These are phyloP conservation scores for Danaus plexippus DNA, from an alignment of 1,140 invertebrate genomes.

Conservation along the genomic window DNA sequence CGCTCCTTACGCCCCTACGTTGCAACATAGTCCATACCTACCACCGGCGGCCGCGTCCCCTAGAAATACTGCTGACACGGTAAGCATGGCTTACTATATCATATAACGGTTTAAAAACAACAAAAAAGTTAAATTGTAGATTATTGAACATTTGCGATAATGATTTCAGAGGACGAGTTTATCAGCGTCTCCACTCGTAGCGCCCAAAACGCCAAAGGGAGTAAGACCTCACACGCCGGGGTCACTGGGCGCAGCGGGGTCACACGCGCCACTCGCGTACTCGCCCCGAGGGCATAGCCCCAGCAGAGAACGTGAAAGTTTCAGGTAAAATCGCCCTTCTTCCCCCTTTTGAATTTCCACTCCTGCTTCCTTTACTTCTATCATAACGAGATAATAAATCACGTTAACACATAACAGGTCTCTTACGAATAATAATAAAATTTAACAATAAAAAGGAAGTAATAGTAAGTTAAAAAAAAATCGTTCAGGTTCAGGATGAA, in stretches of 20 bases:
- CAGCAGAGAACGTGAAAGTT: constrained; percentile 83
- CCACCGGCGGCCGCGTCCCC: constrained; percentile 77
- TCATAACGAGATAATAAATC: no score
- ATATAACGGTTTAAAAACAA: background rate
- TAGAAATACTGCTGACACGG: constrained; percentile 75
- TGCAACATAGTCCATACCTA: constrained; percentile 78
- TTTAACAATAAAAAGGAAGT: no score
- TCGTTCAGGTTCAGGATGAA: no score
- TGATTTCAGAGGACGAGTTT: constrained; percentile 67
- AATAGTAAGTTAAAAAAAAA: no score
- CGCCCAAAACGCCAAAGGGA: constrained; percentile 64
- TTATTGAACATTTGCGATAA: constrained; percentile 2
- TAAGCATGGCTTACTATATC: constrained; percentile 41
- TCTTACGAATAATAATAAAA: no score
- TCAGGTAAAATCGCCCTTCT: constrained; percentile 74
- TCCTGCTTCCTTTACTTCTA: background rate
- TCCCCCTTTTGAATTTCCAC: background rate
- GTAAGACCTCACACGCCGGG: constrained; percentile 66
- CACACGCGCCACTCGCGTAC: constrained; percentile 63
- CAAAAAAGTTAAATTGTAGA: no score
- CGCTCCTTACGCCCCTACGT: constrained; percentile 77
- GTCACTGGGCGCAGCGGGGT: constrained; percentile 53
- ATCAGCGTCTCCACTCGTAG: constrained; percentile 68
- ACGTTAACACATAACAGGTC: no score
- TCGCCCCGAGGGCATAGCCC: constrained; percentile 84